Evolutionary conservation across 2,113 vertebrate species (phyloP).

Genomic region (Scartelaos histophorus): DNA sequence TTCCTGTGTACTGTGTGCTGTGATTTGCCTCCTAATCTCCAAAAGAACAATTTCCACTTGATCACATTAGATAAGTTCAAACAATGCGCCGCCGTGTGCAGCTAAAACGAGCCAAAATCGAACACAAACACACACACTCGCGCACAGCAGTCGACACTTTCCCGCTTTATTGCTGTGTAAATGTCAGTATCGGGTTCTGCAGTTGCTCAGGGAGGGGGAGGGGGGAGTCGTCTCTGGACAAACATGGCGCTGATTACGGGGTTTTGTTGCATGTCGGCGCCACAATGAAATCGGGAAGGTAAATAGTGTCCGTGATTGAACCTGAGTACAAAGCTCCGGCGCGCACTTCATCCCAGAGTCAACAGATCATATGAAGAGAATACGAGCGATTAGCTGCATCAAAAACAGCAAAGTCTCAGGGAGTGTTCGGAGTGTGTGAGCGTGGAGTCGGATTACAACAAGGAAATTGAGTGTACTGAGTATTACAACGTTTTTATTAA

Average conservation of each 20-base stretch:
- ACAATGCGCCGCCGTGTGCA: too few relatives aligned
- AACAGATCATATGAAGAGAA: background rate
- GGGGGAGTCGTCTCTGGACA: conserved; percentile 41
- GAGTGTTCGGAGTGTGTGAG: background rate
- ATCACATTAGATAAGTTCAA: too few relatives aligned
- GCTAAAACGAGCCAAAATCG: too few relatives aligned
- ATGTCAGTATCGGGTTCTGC: conserved; percentile 36
- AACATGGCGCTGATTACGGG: conserved; percentile 31
- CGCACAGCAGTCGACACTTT: too few relatives aligned
- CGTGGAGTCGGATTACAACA: background rate
- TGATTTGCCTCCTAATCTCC: too few relatives aligned
- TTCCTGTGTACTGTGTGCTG: too few relatives aligned
- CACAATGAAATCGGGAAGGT: conserved; percentile 12
- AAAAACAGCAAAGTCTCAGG: background rate
- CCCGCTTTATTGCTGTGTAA: conserved; percentile 67
- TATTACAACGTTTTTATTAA: too few relatives aligned
- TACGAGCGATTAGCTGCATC: conserved; percentile 1
- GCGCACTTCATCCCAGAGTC: background rate
- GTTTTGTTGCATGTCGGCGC: conserved; percentile 12
- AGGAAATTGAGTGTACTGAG: background rate
- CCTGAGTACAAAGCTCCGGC: background rate
- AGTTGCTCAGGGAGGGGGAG: conserved; percentile 27
- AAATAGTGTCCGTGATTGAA: conserved; percentile 2
- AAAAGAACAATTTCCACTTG: too few relatives aligned
- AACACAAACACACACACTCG: too few relatives aligned